Evolutionary conservation across 1,140 invertebrate species (phyloP).

Genomic region (Anoplophora glabripennis): DNA sequence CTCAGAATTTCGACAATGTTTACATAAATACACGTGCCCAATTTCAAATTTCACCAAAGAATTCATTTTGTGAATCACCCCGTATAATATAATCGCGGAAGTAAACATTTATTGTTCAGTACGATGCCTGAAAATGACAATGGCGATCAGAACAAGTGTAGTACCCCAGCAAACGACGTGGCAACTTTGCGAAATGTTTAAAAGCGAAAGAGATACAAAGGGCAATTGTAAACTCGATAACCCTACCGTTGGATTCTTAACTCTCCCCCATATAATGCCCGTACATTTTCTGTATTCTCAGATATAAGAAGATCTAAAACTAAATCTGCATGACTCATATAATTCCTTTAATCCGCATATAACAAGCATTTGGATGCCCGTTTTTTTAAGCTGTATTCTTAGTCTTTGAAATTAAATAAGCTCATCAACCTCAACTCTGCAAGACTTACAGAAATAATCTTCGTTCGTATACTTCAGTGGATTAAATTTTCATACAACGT

Average conservation of each 20-base stretch:
- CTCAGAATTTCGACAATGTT: too few species aligned
- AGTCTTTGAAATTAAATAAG: conserved; percentile 41
- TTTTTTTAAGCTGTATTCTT: conserved; percentile 39
- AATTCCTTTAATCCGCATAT: conserved; percentile 46
- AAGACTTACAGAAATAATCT: conserved; percentile 35
- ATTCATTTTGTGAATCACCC: too few species aligned
- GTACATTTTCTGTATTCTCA: conserved; percentile 21
- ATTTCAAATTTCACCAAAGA: too few species aligned
- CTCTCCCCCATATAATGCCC: conserved; percentile 25
- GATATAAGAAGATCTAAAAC: conserved; percentile 43
- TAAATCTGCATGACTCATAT: conserved; percentile 43
- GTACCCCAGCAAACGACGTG: too few species aligned
- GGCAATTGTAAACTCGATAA: conserved; percentile 20
- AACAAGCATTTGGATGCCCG: conserved; percentile 43
- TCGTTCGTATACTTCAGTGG: conserved; percentile 29
- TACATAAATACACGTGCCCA: too few species aligned
- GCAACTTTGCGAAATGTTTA: too few species aligned
- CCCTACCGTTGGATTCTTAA: conserved; percentile 26
- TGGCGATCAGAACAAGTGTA: too few species aligned
- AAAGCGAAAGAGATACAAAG: not conserved
- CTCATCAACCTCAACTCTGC: conserved; percentile 32
- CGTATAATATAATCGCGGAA: too few species aligned
- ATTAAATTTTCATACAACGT: conserved; percentile 20
- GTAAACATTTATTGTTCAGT: too few species aligned
- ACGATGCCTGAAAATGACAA: too few species aligned